A percentile compares a stretch with the other conserved stretches of the same genome.
phyloP scores from a whole-genome alignment of 2,888 invertebrate genomes.

The Caenorhabditis japonica region DNA sequence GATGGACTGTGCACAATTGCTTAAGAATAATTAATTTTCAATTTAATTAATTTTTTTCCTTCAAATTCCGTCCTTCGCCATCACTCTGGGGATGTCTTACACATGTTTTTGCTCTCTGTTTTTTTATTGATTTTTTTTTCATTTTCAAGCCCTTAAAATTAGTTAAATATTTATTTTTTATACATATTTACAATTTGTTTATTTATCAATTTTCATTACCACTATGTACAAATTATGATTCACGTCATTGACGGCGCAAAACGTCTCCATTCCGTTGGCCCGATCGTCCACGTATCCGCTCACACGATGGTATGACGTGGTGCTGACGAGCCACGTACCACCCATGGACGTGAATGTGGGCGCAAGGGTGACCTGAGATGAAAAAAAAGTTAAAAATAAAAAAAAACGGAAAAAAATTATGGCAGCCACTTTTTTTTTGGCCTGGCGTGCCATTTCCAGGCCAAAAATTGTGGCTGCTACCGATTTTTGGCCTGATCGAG shows the following conservation, averaged over 20 bases:
- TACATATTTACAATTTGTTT: not conserved
- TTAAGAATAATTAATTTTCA: constrained; percentile 1
- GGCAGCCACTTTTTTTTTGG: no score
- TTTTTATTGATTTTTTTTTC: not conserved
- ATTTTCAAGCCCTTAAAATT: constrained; percentile 2
- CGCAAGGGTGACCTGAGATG: constrained; percentile 23
- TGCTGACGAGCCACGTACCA: constrained; percentile 47
- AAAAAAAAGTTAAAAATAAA: no score
- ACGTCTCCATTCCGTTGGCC: constrained; percentile 20
- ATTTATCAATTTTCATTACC: constrained; percentile 40
- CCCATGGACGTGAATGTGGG: constrained; percentile 24
- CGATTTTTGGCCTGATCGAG: no score
- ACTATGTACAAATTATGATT: constrained; percentile 18
- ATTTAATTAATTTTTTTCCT: not conserved
- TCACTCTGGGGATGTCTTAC: constrained; percentile 39
- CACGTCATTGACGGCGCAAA: constrained; percentile 29
- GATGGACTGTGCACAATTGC: constrained; percentile 50
- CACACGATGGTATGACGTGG: constrained; percentile 44
- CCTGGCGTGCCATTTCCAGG: no score
- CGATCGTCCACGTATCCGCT: constrained; percentile 38
- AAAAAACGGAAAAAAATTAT: no score
- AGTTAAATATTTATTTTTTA: not conserved
- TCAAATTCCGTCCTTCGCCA: constrained; percentile 19
- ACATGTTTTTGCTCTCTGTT: not conserved
- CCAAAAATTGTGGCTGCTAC: no score